Evolutionary conservation across 2,888 invertebrate species (phyloP).

Genomic region (Megaustenia siamemsis): DNA sequence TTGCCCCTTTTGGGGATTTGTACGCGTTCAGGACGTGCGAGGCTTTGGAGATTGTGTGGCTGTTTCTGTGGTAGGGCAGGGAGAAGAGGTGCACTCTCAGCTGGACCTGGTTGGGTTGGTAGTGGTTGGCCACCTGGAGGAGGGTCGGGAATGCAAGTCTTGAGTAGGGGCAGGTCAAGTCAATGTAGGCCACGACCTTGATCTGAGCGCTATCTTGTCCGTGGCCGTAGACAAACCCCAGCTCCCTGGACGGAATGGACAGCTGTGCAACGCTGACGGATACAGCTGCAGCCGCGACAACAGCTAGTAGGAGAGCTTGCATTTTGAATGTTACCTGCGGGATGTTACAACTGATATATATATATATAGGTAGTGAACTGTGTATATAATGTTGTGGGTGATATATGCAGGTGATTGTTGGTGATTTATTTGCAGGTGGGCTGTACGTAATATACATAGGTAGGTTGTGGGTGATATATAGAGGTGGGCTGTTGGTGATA

Average conservation of each 20-base stretch:
- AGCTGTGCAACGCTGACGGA: conserved; percentile 51
- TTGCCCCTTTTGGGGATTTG: background rate
- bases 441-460: no score
- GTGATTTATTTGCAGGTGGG: no score
- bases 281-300: background rate
- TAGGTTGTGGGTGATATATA: no score
- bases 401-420: no score
- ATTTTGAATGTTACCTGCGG: no score
- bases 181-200: conserved; percentile 70
- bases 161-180: conserved; percentile 72
- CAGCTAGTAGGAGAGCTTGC: background rate
- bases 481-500: no score
- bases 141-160: conserved; percentile 62
- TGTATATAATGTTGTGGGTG: no score
- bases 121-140: conserved; percentile 65
- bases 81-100: conserved; percentile 71
- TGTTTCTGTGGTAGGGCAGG: conserved; percentile 74
- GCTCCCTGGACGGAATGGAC: conserved; percentile 66
- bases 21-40: conserved; percentile 33
- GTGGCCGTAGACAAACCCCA: conserved; percentile 67
- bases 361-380: no score
- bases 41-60: conserved; percentile 69
- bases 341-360: no score
- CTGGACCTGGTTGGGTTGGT: conserved; percentile 63
- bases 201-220: conserved; percentile 63